These are phyloP conservation scores for Larimichthys polyactis DNA, from an alignment of 2,113 vertebrate genomes.

Conservation along the genomic window DNA sequence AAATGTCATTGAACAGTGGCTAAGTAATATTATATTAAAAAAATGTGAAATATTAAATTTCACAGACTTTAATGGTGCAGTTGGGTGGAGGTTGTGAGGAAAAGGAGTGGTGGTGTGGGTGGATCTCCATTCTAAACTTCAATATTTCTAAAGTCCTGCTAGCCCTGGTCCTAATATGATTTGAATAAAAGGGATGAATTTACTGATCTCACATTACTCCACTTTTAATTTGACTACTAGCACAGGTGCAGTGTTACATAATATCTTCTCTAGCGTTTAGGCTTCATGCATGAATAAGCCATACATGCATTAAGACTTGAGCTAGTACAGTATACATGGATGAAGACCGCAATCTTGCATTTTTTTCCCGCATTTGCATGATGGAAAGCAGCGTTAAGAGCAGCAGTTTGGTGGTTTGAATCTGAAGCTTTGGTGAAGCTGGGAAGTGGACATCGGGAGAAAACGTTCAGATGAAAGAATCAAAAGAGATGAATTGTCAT, in stretches of 20 bases:
- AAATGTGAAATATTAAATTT: too few species aligned
- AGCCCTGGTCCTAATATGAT: not conserved
- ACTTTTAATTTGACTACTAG: not conserved
- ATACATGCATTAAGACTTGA: not conserved
- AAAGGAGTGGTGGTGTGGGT: not conserved
- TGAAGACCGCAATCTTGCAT: not conserved
- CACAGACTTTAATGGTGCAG: too few species aligned
- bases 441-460: not conserved
- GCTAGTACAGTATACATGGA: not conserved
- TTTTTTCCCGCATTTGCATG: not conserved
- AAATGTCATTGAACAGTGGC: too few species aligned
- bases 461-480: not conserved
- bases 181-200: conserved; percentile 7
- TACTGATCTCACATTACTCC: not conserved
- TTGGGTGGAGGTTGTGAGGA: not conserved
- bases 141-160: not conserved
- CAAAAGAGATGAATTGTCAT: not conserved
- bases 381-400: not conserved
- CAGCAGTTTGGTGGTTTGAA: not conserved
- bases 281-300: conserved; percentile 5
- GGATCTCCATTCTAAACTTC: not conserved
- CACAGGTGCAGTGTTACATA: conserved; percentile 12
- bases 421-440: not conserved
- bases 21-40: too few species aligned
- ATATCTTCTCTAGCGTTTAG: not conserved